A percentile compares a stretch with the other conserved stretches of the same genome.
Evolutionary conservation across 1,140 invertebrate species (phyloP).

Genomic region (Micrasema longulum): DNA sequence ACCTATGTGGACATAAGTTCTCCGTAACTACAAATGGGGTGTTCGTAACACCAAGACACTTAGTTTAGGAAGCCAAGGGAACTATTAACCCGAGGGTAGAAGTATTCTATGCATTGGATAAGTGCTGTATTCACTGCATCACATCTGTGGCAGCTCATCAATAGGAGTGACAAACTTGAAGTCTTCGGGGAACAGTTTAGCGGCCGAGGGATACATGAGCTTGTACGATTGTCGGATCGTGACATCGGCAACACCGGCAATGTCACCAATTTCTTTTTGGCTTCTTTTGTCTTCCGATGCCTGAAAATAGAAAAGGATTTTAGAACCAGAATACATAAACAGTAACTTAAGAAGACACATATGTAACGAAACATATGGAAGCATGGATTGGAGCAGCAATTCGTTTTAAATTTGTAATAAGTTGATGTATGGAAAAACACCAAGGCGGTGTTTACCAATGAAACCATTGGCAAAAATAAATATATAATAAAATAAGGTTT

Average conservation of each 20-base stretch:
- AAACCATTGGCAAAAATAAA: too few species aligned
- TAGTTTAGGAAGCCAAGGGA: constrained; percentile 1
- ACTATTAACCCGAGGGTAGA: constrained; percentile 3
- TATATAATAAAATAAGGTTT: too few species aligned
- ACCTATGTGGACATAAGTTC: neutral
- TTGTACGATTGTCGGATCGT: constrained; percentile 99
- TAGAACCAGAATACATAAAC: too few species aligned
- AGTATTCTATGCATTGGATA: constrained; percentile 2
- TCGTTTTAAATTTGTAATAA: too few species aligned
- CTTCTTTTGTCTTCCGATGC: constrained; percentile 95
- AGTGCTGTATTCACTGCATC: constrained; percentile 54
- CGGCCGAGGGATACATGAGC: constrained; percentile 94
- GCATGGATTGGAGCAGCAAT: too few species aligned
- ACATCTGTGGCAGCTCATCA: constrained; percentile 92
- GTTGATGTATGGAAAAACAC: too few species aligned
- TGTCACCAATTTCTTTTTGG: constrained; percentile 98
- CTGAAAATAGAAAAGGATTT: constrained; percentile 65
- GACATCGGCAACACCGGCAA: constrained; percentile 98
- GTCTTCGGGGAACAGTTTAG: constrained; percentile 93
- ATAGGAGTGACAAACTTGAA: constrained; percentile 97
- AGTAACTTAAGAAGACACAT: too few species aligned
- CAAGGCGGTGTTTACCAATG: too few species aligned
- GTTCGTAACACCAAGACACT: constrained; percentile 25
- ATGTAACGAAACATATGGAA: too few species aligned
- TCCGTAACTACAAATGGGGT: neutral